Evolutionary conservation across 2,888 invertebrate species (phyloP).

Genomic region (Habrosyne pyritoides): DNA sequence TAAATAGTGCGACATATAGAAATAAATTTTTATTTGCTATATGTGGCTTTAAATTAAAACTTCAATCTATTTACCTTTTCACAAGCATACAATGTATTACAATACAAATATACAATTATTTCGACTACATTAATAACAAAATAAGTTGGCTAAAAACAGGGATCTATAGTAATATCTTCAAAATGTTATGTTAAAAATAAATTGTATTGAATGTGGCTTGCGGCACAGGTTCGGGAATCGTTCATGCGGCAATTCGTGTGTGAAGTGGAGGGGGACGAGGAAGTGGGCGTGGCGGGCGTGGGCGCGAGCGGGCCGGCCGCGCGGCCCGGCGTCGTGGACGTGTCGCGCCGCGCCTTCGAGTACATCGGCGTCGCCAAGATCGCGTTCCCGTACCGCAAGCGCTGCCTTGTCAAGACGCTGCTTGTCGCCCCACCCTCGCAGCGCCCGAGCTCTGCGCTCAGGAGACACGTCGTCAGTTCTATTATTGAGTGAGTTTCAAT

Average conservation of each 20-base stretch:
- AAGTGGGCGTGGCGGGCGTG: conserved; percentile 73
- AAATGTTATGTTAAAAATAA: background rate
- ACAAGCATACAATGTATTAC: no score
- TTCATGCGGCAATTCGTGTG: conserved; percentile 99
- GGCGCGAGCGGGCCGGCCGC: conserved; percentile 28
- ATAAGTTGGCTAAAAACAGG: no score
- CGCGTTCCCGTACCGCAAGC: conserved; percentile 88
- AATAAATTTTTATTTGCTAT: no score
- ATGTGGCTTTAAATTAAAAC: no score
- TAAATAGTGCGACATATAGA: no score
- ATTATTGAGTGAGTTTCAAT: conserved; percentile 89
- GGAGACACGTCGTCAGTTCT: conserved; percentile 91
- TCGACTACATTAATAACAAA: no score
- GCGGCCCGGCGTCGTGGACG: conserved; percentile 40
- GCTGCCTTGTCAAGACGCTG: conserved; percentile 91
- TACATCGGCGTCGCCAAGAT: conserved; percentile 72
- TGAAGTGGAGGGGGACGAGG: conserved; percentile 93
- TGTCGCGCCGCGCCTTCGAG: conserved; percentile 68
- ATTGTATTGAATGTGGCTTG: background rate
- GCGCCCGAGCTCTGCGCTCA: conserved; percentile 90
- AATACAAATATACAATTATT: no score
- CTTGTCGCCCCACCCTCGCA: conserved; percentile 92
- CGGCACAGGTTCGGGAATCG: conserved; percentile 93
- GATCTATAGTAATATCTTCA: background rate
- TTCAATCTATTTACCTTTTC: no score